Evolutionary conservation across 2,888 invertebrate genomes (phyloP), one percentile per base, ranked within the genome.

Genomic region (Gasteruption jaculator): DNA sequence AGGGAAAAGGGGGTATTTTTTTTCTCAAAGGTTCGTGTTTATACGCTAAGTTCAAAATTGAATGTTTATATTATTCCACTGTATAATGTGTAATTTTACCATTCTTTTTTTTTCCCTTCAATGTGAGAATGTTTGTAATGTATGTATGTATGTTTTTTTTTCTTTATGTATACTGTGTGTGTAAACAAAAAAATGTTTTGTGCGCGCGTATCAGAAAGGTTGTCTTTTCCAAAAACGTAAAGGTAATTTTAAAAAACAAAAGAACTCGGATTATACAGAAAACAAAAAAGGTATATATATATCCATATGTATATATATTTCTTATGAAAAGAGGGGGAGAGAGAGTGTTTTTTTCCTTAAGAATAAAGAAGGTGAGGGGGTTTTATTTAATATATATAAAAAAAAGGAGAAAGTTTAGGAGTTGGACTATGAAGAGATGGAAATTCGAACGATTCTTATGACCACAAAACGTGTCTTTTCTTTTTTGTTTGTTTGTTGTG

Each of bases 51-150:
- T 50, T 50, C 56, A 54, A n/a, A n/a, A 56, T 54, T 39, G 54
- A 56, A 56, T 56, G 55, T 56, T 57, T 55, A 54, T 56, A 62
- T 60, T 61, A 62, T 61, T 60, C 61, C 60, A 58, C 58, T 49
- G 46, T 52, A 52, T 52, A 52, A 43, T 50, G 52, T 50, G n/a
- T 18, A 11, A 38, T 52, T 50, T 51, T 48, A 48, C 43, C 29
- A 44, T 52, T 49, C 48, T n/a, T 35, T 12, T n/a, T n/a, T n/a
- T n/a, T n/a, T n/a, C n/a, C n/a, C n/a, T 19, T 10, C 11, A 5
- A 19, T 27, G 36, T 25, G 26, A 36, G 18, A 24, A 16, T 16
- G 18, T 32, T 32, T 19, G 19, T 30, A 18, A 30, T 7, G 14
- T n/a, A n/a, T n/a, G n/a, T n/a, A n/a, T n/a, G n/a, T n/a, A n/a